phyloP scores from a whole-genome alignment of 2,113 vertebrate species.

The Capreolus pygargus region DNA sequence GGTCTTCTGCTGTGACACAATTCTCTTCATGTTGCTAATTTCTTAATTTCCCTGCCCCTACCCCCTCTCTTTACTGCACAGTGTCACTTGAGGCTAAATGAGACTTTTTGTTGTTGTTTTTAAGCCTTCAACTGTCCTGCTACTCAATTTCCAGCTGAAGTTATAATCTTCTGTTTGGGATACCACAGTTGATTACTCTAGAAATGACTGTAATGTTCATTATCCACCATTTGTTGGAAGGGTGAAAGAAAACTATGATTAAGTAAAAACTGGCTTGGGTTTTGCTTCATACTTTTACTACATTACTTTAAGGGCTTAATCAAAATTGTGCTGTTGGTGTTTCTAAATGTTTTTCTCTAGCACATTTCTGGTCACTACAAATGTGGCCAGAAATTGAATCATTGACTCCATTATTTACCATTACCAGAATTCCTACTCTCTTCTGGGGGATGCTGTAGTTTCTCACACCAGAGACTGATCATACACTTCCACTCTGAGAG shows the following conservation, averaged over 20 bases:
- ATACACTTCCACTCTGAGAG: background rate
- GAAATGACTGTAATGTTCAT: conserved; percentile 73
- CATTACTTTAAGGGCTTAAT: conserved; percentile 43
- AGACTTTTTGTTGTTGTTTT: conserved; percentile 52
- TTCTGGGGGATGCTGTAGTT: background rate
- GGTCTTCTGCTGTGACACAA: conserved; percentile 57
- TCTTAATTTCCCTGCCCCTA: conserved; percentile 62
- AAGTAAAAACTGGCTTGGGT: conserved; percentile 62
- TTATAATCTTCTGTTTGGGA: conserved; percentile 76
- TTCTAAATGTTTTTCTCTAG: conserved; percentile 28
- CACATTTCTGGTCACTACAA: conserved; percentile 4
- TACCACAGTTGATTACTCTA: conserved; percentile 68
- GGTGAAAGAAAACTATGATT: conserved; percentile 69
- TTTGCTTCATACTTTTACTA: conserved; percentile 44
- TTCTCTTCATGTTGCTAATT: conserved; percentile 64
- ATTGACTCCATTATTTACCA: background rate
- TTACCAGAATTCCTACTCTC: background rate
- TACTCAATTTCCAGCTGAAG: conserved; percentile 73
- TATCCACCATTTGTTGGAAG: conserved; percentile 72
- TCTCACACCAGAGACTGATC: fast-evolving
- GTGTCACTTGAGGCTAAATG: conserved; percentile 63
- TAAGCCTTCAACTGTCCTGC: conserved; percentile 62
- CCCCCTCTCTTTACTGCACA: conserved; percentile 55
- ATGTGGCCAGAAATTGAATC: background rate
- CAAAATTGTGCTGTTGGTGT: conserved; percentile 54